Conservation (phyloP, 2,797 vertebrate genomes). For the Mormyrops boulengeri region DNA sequence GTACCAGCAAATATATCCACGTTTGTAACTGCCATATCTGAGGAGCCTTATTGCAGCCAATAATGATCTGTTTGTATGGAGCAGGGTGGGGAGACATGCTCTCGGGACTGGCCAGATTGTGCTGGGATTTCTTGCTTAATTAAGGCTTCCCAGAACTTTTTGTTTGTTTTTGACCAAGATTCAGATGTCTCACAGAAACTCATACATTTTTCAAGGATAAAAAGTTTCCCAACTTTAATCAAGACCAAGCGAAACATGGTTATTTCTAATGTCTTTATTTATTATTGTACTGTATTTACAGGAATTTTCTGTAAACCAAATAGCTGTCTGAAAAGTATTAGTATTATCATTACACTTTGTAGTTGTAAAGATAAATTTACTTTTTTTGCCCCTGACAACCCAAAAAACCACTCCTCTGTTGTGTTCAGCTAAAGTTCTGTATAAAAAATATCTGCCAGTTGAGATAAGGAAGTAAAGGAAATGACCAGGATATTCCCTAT, state of each 20-base stretch:
- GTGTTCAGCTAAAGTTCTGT: neutral
- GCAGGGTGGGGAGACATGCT: neutral
- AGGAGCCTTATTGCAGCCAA: neutral
- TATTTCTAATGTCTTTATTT: neutral
- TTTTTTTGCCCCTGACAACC: neutral
- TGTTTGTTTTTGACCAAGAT: neutral
- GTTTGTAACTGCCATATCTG: neutral
- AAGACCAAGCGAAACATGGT: neutral
- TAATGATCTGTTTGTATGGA: neutral
- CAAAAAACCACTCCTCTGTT: neutral
- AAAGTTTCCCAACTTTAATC: neutral
- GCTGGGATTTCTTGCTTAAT: neutral
- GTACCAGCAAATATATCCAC: neutral
- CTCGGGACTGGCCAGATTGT: neutral
- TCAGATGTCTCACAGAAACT: neutral
- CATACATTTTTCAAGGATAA: neutral
- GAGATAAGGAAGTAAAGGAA: neutral
- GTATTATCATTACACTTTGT: neutral
- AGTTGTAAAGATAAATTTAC: neutral
- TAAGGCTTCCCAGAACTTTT: neutral
- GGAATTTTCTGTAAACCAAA: neutral
- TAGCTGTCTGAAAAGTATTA: neutral
- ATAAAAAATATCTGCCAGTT: neutral
- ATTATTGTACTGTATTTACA: neutral
- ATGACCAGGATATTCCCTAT: neutral